Percentiles rank a stretch among this genome's conserved stretches.
Evolutionary conservation across 2,113 vertebrate genomes (phyloP).

Genomic region (Rhombomys opimus): DNA sequence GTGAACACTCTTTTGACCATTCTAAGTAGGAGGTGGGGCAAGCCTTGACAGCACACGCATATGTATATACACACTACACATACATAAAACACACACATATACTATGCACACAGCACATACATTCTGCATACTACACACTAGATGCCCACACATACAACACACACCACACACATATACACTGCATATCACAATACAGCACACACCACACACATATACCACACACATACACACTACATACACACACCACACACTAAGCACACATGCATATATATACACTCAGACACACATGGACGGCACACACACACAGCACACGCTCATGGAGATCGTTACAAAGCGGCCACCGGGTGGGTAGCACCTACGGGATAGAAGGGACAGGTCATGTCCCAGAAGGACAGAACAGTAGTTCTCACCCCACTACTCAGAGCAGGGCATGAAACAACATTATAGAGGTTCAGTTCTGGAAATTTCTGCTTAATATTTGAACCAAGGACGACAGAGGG

Average conservation of each 20-base stretch:
- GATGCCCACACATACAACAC: neutral
- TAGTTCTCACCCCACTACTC: neutral
- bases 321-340: neutral
- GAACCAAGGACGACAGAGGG: neutral
- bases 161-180: neutral
- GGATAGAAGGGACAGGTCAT: neutral
- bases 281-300: neutral
- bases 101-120: neutral
- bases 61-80: too few species aligned
- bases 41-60: neutral
- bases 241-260: neutral
- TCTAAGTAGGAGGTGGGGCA: neutral
- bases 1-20: neutral
- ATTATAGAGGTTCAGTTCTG: neutral
- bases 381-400: neutral
- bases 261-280: neutral
- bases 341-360: neutral
- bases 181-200: neutral
- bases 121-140: neutral
- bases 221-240: neutral
- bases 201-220: neutral
- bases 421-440: neutral
- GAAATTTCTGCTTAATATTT: neutral
- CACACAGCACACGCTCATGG: neutral
- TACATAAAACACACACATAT: neutral